These are phyloP conservation scores for Drosophila kanapiae DNA, from an alignment of 1,140 invertebrate species.

Conservation along the genomic window DNA sequence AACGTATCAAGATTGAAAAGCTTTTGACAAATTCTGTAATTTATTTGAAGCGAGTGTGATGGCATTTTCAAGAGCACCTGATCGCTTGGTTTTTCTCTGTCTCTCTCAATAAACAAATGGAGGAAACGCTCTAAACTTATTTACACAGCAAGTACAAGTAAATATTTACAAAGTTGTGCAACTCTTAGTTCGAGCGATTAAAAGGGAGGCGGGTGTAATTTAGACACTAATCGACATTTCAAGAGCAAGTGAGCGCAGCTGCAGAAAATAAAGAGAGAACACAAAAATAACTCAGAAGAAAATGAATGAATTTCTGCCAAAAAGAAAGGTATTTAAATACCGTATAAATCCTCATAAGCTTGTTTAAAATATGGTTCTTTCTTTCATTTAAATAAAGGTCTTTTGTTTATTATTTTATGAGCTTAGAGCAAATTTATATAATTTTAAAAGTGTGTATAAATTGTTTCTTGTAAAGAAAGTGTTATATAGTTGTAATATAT, in stretches of 20 bases:
- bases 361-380: constrained; percentile 5
- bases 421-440: background rate
- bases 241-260: constrained; percentile 19
- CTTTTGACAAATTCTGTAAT: constrained; percentile 73
- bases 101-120: constrained; percentile 7
- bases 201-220: background rate
- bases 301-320: constrained; percentile 13
- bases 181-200: constrained; percentile 6
- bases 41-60: constrained; percentile 49
- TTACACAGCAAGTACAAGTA: constrained; percentile 17
- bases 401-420: too few relatives aligned
- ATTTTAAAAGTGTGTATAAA: background rate
- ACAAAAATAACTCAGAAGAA: background rate
- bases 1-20: constrained; percentile 34
- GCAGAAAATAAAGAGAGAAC: background rate
- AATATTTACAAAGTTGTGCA: constrained; percentile 31
- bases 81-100: constrained; percentile 7
- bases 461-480: too few relatives aligned
- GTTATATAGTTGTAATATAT: too few relatives aligned
- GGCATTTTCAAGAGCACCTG: constrained; percentile 15
- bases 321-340: constrained; percentile 15
- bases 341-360: background rate
- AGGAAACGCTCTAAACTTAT: background rate
- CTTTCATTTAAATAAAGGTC: background rate
- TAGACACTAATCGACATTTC: constrained; percentile 4